Evolutionary conservation across 2,797 vertebrate species (phyloP), one percentile per base, ranked within the genome.

Genomic region (Nasua narica): DNA sequence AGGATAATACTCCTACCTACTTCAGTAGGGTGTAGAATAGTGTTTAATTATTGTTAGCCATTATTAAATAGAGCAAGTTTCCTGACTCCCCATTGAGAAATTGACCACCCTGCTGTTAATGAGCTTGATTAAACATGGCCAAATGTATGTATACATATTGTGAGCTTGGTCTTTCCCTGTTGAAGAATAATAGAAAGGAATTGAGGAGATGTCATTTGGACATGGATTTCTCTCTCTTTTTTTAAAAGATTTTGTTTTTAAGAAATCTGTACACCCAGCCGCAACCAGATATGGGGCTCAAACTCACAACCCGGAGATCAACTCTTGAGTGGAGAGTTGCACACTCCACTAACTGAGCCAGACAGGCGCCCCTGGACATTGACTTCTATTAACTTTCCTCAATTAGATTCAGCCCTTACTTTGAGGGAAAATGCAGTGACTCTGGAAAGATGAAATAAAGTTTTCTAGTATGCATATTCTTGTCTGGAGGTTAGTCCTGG

Each of bases 401-500:
- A 93, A 52, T 72, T 90, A 90, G 52, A 90, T 48, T 76, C 84
- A 67, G 19, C 76, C 37, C 35, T 87, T 88, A 77, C 56, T 90
- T 78, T 81, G 12, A 54, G 60, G 23, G 35, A 60, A 18, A 60
- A 27, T 27, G 21, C 15, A 18, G 15, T n/a, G 48, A 87, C 37
- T 13, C 18, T 35, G 35, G 27, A 58, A 86, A 58, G 35, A 86
- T 70, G 23, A 60, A 62, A 50, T 82, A 15, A 62, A 52, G 5
- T 84, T 90, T 96, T 95, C 74, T 43, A 77, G 19, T 5, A 37
- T 79, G 25, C 90, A 82, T 83, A 14, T 67, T 90, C 93, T 94
- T 84, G 79, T 89, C 93, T 94, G 94, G 92, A 94, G 60, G n/a
- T 48, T 35, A 93, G 70, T 88, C n/a, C 35, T 91, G 48, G n/a